phyloP scores from a whole-genome alignment of 1,140 invertebrate genomes.

The Sycophila sp. region DNA sequence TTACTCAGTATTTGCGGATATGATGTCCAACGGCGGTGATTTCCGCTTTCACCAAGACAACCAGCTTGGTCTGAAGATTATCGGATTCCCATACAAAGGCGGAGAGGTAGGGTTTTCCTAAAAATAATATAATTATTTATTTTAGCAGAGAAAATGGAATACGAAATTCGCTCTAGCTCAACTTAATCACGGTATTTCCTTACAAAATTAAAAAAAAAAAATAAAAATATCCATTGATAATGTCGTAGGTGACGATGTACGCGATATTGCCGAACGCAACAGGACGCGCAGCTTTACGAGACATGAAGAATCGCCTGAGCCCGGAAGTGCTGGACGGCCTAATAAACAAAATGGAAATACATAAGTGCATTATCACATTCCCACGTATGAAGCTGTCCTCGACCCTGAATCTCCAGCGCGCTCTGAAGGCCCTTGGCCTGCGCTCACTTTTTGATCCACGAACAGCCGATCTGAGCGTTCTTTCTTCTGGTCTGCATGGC shows the following conservation, averaged over 20 bases:
- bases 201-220: too few species aligned
- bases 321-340: slow-evolving; percentile 66
- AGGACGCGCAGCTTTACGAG: slow-evolving; percentile 51
- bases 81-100: slow-evolving; percentile 79
- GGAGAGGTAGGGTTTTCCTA: slow-evolving; percentile 54
- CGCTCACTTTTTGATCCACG: slow-evolving; percentile 70
- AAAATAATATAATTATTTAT: too few species aligned
- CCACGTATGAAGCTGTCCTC: slow-evolving; percentile 76
- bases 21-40: slow-evolving; percentile 73
- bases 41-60: slow-evolving; percentile 70
- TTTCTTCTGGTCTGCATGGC: slow-evolving; percentile 61
- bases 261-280: slow-evolving; percentile 73
- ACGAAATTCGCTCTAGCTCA: too few species aligned
- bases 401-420: slow-evolving; percentile 65
- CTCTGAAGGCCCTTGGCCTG: slow-evolving; percentile 69
- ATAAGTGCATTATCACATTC: slow-evolving; percentile 69
- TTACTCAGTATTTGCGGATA: slow-evolving; percentile 66
- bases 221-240: too few species aligned
- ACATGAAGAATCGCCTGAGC: slow-evolving; percentile 67
- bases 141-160: too few species aligned
- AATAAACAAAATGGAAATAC: slow-evolving; percentile 63
- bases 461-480: slow-evolving; percentile 67
- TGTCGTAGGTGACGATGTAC: slow-evolving; percentile 71
- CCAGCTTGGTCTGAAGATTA: slow-evolving; percentile 69
- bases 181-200: too few species aligned